Conservation (phyloP, 2,113 vertebrate species). For the Brachyhypopomus gauderio region DNA sequence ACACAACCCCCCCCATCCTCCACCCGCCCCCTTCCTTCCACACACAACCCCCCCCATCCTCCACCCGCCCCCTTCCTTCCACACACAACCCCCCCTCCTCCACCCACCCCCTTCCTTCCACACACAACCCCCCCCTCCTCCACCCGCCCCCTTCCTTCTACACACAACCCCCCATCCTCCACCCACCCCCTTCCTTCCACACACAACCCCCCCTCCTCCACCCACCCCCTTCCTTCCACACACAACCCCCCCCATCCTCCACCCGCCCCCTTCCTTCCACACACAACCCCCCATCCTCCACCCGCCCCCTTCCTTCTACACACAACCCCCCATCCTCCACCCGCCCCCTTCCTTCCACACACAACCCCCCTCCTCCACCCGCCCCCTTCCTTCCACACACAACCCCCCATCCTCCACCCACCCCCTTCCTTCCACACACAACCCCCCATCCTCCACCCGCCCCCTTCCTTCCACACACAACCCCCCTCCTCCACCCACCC, state of each 20-base stretch:
- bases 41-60: constrained; percentile 3
- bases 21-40: not conserved
- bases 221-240: not conserved
- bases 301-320: not conserved
- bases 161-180: constrained; percentile 2
- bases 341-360: not conserved
- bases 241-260: not conserved
- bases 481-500: not conserved
- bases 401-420: not conserved
- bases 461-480: not conserved
- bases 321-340: not conserved
- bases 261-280: not conserved
- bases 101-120: not conserved
- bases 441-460: not conserved
- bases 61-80: not conserved
- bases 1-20: not conserved
- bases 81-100: not conserved
- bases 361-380: not conserved
- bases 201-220: constrained; percentile 1
- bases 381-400: not conserved
- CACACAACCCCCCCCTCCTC: not conserved
- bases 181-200: not conserved
- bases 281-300: constrained; percentile 1
- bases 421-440: not conserved
- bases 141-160: not conserved